These are phyloP conservation scores for Lucilia cuprina DNA, from an alignment of 1,140 invertebrate species.

Conservation along the genomic window DNA sequence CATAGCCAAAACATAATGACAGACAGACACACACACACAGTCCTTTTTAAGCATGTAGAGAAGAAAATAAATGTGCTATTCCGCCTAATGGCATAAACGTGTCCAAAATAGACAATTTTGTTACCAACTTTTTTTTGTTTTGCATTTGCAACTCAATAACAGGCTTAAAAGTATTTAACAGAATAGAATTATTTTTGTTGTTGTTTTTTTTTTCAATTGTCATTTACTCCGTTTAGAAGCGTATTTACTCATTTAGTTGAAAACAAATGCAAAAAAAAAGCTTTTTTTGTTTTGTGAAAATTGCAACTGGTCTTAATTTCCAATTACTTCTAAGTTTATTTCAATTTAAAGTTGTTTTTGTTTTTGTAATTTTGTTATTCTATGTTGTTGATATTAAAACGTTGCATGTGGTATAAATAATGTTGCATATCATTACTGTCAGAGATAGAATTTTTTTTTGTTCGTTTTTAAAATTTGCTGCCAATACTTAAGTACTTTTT, in stretches of 20 bases:
- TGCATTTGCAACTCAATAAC: background rate
- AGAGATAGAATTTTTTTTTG: background rate
- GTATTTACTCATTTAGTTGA: too few species aligned
- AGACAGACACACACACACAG: too few species aligned
- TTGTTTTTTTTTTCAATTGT: background rate
- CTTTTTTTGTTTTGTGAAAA: background rate
- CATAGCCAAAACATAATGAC: too few species aligned
- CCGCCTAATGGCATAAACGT: background rate
- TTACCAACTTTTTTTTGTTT: background rate
- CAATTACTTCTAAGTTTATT: background rate
- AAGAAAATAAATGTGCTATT: too few species aligned
- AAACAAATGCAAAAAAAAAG: background rate
- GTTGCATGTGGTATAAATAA: constrained; percentile 2
- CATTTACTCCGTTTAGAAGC: background rate
- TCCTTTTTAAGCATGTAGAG: too few species aligned
- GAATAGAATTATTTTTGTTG: background rate
- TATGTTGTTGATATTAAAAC: background rate
- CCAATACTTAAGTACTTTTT: too few species aligned
- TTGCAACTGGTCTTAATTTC: background rate
- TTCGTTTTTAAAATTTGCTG: background rate
- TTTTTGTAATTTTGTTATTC: background rate
- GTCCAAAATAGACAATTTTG: background rate
- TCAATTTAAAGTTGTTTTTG: background rate
- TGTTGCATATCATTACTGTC: background rate
- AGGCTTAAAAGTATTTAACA: background rate